These are phyloP conservation scores for Plagiodera versicolora DNA, from an alignment of 2,888 invertebrate genomes.

Conservation along the genomic window DNA sequence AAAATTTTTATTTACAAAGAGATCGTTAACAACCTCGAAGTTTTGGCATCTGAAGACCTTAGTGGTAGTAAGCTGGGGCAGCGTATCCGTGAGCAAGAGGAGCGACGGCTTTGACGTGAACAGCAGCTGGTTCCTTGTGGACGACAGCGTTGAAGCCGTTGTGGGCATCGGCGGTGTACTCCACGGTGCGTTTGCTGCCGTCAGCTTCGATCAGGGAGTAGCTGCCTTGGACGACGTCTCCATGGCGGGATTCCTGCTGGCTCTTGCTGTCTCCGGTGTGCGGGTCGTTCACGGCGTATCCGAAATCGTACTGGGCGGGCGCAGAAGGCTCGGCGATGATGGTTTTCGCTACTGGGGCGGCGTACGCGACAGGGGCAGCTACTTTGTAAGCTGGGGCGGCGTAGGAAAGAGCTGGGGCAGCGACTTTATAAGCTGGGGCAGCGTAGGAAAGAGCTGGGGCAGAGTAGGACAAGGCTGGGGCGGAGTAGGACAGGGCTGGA, in stretches of 20 bases:
- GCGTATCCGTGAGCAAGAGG: slow-evolving; percentile 23
- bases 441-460: slow-evolving; percentile 35
- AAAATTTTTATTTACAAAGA: slow-evolving; percentile 2
- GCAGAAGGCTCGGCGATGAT: slow-evolving; percentile 37
- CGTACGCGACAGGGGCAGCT: slow-evolving; percentile 45
- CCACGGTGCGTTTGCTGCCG: slow-evolving; percentile 58
- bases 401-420: slow-evolving; percentile 39
- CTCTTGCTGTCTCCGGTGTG: slow-evolving; percentile 58
- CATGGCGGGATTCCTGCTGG: slow-evolving; percentile 58
- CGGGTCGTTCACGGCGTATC: slow-evolving; percentile 42
- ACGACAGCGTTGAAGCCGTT: slow-evolving; percentile 48
- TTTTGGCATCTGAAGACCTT: not conserved
- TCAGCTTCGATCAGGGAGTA: slow-evolving; percentile 60
- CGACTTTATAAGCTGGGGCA: slow-evolving; percentile 46
- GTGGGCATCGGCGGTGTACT: slow-evolving; percentile 58
- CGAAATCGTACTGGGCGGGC: slow-evolving; percentile 43
- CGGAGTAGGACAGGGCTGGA: slow-evolving; percentile 34
- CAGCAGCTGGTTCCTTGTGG: slow-evolving; percentile 48
- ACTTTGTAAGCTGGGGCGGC: slow-evolving; percentile 52
- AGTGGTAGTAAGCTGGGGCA: slow-evolving; percentile 23
- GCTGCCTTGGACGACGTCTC: slow-evolving; percentile 58
- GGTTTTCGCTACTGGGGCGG: slow-evolving; percentile 44
- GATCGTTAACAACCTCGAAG: not conserved
- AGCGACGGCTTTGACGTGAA: slow-evolving; percentile 28
- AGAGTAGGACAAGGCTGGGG: slow-evolving; percentile 30